Evolutionary conservation across 2,797 vertebrate genomes (phyloP), one percentile per base, ranked within the genome.

Genomic region (Siniperca undulata): DNA sequence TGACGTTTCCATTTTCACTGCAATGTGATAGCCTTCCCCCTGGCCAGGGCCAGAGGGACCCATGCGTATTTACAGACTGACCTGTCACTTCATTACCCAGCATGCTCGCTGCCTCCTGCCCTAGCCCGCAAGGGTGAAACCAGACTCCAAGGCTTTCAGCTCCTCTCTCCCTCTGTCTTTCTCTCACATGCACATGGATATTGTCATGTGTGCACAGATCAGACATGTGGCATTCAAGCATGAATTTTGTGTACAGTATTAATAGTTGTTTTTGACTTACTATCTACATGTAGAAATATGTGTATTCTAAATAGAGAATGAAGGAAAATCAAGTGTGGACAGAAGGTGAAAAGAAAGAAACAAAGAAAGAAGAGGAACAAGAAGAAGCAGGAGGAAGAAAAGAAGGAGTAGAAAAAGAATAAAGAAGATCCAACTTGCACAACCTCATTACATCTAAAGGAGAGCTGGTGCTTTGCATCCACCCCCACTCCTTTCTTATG

Each of bases 1-100:
- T 99, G 98, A 98, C 97, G 97, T 99, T 99, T 98, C 97, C 98
- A 98, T 99, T 99, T 98, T 99, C 97, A 97, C 97, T 97, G 97
- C 97, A 99, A 98, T 93, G 95, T 86, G 97, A 99, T 98, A 97
- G 96, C 96, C 96, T 97, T 95, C 91, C 95, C 95, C 93, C 97
- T 96, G 95, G 96, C 95, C 95, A 95, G 93, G 96, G 96, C 93
- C 94, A 90, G 96, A 96, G 96, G 95, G 96, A 98, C 97, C 97
- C 96, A 93, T 95, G 91, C 96, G 96, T 97, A 97, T 98, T 98
- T 98, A 98, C 97, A 97, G 97, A 98, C 97, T 97, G 97, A 98
- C 97, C 97, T 97, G 97, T 97, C 97, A 97, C 97, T 98, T 98
- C 97, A 98, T 99, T 99, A 98, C 97, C 98, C 97, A 96, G 95